These are phyloP conservation scores for Psettodes erumei DNA, from an alignment of 2,113 vertebrate species.

Conservation along the genomic window DNA sequence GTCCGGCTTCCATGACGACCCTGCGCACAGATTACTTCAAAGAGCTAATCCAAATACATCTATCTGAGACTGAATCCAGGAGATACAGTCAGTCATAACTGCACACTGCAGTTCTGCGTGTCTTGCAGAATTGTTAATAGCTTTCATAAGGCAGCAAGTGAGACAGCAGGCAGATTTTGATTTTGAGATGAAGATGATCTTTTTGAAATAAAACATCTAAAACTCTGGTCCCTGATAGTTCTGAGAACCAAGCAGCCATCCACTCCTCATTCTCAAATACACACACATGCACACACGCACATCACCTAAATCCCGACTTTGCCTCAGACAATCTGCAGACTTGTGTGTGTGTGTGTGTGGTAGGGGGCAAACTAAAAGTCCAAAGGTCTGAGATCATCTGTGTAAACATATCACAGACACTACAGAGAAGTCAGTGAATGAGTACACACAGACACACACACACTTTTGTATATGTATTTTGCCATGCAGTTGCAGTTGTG, in stretches of 20 bases:
- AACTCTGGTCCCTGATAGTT: not conserved
- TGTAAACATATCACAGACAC: slow-evolving; percentile 65
- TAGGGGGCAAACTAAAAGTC: slow-evolving; percentile 35
- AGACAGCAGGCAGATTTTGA: not conserved
- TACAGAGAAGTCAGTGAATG: slow-evolving; percentile 40
- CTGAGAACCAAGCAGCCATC: slow-evolving; percentile 2
- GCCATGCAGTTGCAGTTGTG: slow-evolving; percentile 12
- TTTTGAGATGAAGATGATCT: not conserved
- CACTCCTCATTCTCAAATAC: not conserved
- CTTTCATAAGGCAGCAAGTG: not conserved
- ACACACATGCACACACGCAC: slow-evolving; percentile 7
- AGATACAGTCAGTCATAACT: slow-evolving; percentile 1
- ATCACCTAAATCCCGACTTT: slow-evolving; percentile 23
- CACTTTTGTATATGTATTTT: slow-evolving; percentile 20
- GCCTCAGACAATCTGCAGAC: slow-evolving; percentile 19
- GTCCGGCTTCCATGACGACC: not conserved
- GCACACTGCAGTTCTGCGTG: too few species aligned
- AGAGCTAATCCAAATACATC: slow-evolving; percentile 4
- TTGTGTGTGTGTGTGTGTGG: slow-evolving; percentile 28
- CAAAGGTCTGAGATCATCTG: slow-evolving; percentile 68
- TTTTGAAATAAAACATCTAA: not conserved
- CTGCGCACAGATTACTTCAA: slow-evolving; percentile 14
- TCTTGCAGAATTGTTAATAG: not conserved
- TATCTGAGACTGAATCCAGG: slow-evolving; percentile 10
- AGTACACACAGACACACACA: not conserved